Percentiles rank a stretch among this genome's conserved stretches.
These are phyloP conservation scores for Sanderia malayensis DNA, from an alignment of 30 jellyfish, hydroid and myxozoan species.

Conservation along the genomic window DNA sequence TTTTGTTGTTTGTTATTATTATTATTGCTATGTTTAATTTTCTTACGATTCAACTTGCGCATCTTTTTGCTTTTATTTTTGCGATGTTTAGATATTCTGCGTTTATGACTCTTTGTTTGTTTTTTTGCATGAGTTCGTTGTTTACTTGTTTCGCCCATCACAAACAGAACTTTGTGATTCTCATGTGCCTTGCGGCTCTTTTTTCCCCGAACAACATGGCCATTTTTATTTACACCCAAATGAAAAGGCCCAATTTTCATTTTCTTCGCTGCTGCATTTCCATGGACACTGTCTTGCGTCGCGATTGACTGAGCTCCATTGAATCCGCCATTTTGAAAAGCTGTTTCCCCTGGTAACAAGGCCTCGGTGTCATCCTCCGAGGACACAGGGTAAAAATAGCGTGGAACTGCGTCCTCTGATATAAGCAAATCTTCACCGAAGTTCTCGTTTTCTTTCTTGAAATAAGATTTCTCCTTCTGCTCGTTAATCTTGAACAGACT, in stretches of 20 bases:
- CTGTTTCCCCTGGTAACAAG: conserved; percentile 44
- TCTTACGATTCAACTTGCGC: no score
- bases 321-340: conserved; percentile 33
- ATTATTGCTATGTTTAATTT: no score
- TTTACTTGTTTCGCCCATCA: no score
- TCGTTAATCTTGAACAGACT: conserved; percentile 47
- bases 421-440: conserved; percentile 13
- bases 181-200: background rate
- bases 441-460: conserved; percentile 41
- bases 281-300: background rate
- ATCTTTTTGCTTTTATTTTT: background rate
- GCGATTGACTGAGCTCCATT: background rate
- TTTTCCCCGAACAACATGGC: background rate
- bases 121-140: background rate
- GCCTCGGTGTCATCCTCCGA: conserved; percentile 25
- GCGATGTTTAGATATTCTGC: background rate
- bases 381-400: conserved; percentile 33
- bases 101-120: background rate
- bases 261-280: background rate
- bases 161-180: conserved; percentile 4
- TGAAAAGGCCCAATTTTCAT: conserved; percentile 8
- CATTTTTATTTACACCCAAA: background rate
- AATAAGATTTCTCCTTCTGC: conserved; percentile 35
- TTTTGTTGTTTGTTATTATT: no score
- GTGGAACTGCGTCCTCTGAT: conserved; percentile 7